A percentile compares a stretch with the other conserved stretches of the same genome.
Conservation (phyloP, 1,140 invertebrate genomes). For the Gryon sp. region DNA sequence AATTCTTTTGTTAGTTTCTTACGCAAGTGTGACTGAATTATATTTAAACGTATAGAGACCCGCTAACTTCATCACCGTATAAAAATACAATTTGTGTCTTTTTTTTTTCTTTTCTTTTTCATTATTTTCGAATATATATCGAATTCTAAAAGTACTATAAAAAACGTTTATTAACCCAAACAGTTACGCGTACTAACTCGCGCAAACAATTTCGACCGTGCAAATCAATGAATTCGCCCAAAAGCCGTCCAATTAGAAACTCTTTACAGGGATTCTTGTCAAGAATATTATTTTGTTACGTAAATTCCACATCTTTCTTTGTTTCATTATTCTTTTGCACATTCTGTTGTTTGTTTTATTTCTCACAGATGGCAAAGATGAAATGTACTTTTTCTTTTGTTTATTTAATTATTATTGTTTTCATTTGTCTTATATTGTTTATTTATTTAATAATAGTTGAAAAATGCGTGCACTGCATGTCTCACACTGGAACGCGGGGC, state of each 20-base stretch:
- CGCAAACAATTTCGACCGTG: constrained; percentile 49
- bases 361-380: constrained; percentile 25
- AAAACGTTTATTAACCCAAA: constrained; percentile 44
- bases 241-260: constrained; percentile 55
- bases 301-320: constrained; percentile 1
- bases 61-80: constrained; percentile 46
- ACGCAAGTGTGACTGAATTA: not conserved
- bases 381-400: constrained; percentile 24
- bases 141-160: constrained; percentile 58
- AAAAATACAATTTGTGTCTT: constrained; percentile 57
- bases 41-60: constrained; percentile 18
- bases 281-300: constrained; percentile 12
- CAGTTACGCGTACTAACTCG: constrained; percentile 27
- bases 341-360: constrained; percentile 1
- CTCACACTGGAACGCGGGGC: constrained; percentile 29
- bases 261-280: constrained; percentile 60
- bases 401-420: not conserved
- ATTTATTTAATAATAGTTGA: constrained; percentile 35
- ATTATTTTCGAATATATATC: constrained; percentile 49
- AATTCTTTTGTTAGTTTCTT: not conserved
- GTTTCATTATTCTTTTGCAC: constrained; percentile 4
- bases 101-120: not conserved
- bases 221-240: constrained; percentile 43
- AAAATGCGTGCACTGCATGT: constrained; percentile 54
- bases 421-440: not conserved